A percentile compares a stretch with the other conserved stretches of the same genome.
Conservation (phyloP, 2,113 vertebrate species). For the Coptodon rendalli region DNA sequence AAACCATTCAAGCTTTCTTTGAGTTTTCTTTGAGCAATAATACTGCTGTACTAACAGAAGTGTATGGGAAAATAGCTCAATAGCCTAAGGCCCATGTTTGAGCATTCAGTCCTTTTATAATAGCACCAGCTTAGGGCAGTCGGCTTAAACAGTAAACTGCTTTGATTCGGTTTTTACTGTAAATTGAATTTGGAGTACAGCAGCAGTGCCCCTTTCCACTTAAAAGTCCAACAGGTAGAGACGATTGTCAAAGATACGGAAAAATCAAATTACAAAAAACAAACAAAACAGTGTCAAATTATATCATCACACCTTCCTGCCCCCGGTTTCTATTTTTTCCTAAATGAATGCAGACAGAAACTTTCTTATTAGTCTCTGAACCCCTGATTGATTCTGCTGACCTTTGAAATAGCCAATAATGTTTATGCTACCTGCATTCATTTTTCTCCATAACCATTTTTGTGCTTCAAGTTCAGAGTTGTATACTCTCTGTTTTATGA, state of each 20-base stretch:
- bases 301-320: neutral
- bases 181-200: neutral
- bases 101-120: neutral
- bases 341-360: neutral
- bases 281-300: neutral
- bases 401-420: neutral
- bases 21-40: neutral
- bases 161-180: neutral
- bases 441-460: neutral
- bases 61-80: neutral
- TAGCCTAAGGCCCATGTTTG: fast-evolving
- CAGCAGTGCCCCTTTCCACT: neutral
- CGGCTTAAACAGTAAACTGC: neutral
- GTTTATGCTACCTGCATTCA: neutral
- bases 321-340: neutral
- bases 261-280: neutral
- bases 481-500: neutral
- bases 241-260: neutral
- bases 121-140: neutral
- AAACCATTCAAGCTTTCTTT: neutral
- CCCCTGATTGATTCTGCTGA: neutral
- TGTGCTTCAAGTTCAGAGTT: neutral
- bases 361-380: neutral
- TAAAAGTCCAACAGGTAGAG: neutral
- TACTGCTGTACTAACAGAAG: neutral